Evolutionary conservation across 1,140 invertebrate genomes (phyloP).

Genomic region (Hestina assimilis): DNA sequence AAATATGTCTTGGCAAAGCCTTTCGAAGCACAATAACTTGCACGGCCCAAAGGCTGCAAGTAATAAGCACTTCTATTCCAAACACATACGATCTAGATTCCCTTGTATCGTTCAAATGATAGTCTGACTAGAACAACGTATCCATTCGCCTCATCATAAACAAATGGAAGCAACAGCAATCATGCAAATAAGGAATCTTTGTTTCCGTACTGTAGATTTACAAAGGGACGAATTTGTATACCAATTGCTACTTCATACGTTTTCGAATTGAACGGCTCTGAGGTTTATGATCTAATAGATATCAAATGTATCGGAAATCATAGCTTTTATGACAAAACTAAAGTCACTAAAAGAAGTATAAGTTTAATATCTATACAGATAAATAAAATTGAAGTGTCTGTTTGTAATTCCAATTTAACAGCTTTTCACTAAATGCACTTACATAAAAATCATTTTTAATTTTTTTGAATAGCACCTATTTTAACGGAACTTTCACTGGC

Average conservation of each 20-base stretch:
- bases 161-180: conserved; percentile 47
- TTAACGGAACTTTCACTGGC: too few species aligned
- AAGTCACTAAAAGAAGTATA: too few species aligned
- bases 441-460: too few species aligned
- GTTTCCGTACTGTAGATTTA: conserved; percentile 37
- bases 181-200: conserved; percentile 48
- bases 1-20: conserved; percentile 21
- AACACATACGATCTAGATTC: neutral
- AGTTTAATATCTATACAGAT: too few species aligned
- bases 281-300: neutral
- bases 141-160: conserved; percentile 37
- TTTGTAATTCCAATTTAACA: too few species aligned
- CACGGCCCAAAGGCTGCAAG: neutral
- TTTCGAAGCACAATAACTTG: neutral
- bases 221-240: conserved; percentile 26
- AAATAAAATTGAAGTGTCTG: too few species aligned
- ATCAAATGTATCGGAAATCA: neutral
- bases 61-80: neutral
- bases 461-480: too few species aligned
- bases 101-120: neutral
- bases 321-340: neutral
- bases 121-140: conserved; percentile 6
- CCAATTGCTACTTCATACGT: conserved; percentile 2
- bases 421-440: too few species aligned
- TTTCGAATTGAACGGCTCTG: neutral